Evolutionary conservation across 2,797 vertebrate genomes (phyloP).

Genomic region (Coendou prehensilis): DNA sequence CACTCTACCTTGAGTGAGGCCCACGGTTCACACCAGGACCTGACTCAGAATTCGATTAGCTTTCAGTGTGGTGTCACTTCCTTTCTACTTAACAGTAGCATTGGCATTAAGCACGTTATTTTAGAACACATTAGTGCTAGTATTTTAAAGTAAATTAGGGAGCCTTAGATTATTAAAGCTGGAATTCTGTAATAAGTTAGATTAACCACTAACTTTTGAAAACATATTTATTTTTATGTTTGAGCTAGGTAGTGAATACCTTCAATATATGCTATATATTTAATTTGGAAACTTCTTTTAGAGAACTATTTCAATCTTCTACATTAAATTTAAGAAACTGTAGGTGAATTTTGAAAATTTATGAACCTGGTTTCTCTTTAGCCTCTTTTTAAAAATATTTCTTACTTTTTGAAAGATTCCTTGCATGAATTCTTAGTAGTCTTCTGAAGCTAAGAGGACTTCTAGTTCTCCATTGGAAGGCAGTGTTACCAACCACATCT

Average conservation of each 20-base stretch:
- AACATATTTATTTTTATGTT: conserved; percentile 26
- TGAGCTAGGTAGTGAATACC: not conserved
- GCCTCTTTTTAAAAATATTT: not conserved
- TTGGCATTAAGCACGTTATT: not conserved
- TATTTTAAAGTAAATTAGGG: not conserved
- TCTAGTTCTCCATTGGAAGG: not conserved
- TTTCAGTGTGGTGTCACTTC: not conserved
- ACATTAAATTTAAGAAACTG: not conserved
- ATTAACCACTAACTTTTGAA: conserved; percentile 43
- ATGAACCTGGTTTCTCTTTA: not conserved
- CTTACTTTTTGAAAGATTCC: not conserved
- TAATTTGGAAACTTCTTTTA: conserved; percentile 34
- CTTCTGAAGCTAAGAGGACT: not conserved
- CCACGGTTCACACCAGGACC: not conserved
- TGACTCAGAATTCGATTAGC: not conserved
- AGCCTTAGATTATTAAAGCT: conserved; percentile 14
- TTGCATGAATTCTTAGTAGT: conserved; percentile 25
- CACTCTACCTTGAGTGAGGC: not conserved
- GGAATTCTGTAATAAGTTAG: conserved; percentile 22
- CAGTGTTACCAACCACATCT: not conserved
- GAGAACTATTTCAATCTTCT: not conserved
- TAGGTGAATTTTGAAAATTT: conserved; percentile 30
- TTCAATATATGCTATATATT: not conserved
- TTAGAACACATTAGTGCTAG: not conserved
- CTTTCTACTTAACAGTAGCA: not conserved